Evolutionary conservation across 2,113 vertebrate species (phyloP).

Genomic region (Platycercus adscitus): DNA sequence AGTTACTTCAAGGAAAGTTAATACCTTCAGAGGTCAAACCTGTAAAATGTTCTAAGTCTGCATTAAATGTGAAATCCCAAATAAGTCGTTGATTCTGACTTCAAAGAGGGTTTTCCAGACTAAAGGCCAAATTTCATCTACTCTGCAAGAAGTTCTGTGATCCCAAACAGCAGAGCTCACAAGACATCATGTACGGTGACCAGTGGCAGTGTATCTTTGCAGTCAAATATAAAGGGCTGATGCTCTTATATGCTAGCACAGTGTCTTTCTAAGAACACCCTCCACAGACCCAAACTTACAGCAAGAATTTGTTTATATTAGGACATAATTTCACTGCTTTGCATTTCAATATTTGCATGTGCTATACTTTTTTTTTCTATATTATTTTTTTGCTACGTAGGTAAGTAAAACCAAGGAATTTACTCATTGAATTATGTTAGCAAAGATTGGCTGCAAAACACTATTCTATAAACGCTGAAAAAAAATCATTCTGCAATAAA

Average conservation of each 20-base stretch:
- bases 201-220: fast-evolving
- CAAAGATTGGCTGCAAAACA: background rate
- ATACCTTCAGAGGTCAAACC: background rate
- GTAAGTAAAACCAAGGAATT: slow-evolving; percentile 23
- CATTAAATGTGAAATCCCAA: background rate
- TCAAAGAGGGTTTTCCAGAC: background rate
- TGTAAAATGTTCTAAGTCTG: background rate
- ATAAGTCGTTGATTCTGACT: background rate
- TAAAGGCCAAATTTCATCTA: background rate
- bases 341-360: fast-evolving
- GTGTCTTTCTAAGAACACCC: background rate
- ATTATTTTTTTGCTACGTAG: background rate
- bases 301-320: background rate
- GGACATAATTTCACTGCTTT: background rate
- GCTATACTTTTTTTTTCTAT: background rate
- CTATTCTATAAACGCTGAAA: slow-evolving; percentile 10
- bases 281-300: background rate
- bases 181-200: fast-evolving
- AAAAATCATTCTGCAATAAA: slow-evolving; percentile 12
- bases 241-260: background rate
- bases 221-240: background rate
- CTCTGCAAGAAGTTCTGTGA: background rate
- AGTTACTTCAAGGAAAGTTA: background rate
- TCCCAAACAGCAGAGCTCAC: background rate
- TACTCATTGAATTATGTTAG: background rate